phyloP scores from a whole-genome alignment of 1,140 invertebrate species.

The Oncopeltus fasciatus region DNA sequence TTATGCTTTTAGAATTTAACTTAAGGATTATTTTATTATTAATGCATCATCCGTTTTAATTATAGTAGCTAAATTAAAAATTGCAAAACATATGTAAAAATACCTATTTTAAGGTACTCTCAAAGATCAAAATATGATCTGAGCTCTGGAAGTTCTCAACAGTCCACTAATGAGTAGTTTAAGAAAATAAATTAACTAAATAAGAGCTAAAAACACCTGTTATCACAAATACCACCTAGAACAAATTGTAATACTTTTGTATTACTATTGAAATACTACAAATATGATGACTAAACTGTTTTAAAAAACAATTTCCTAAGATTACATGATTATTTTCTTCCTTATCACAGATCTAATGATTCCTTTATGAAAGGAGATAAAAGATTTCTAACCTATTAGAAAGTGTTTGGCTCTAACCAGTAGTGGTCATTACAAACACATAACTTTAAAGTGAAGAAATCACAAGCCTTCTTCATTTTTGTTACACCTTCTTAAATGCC shows the following conservation, averaged over 20 bases:
- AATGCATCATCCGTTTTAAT: too few relatives aligned
- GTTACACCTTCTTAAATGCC: constrained; percentile 1
- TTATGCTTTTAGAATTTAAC: too few relatives aligned
- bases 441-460: constrained; percentile 1
- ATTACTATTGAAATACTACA: too few relatives aligned
- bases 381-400: background rate
- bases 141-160: background rate
- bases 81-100: background rate
- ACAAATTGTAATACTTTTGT: background rate
- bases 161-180: background rate
- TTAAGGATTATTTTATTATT: too few relatives aligned
- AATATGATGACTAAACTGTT: too few relatives aligned
- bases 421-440: constrained; percentile 1
- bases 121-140: too few relatives aligned
- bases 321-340: too few relatives aligned
- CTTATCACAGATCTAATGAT: constrained; percentile 3
- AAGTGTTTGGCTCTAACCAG: background rate
- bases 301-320: background rate
- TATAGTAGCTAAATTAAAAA: too few relatives aligned
- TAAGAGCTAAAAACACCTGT: background rate
- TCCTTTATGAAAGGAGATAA: constrained; percentile 9
- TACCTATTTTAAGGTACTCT: background rate
- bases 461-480: constrained; percentile 5
- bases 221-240: constrained; percentile 5
- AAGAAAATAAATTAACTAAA: background rate